phyloP scores from a whole-genome alignment of 2,888 invertebrate species.

The Drosophila lacicola region DNA sequence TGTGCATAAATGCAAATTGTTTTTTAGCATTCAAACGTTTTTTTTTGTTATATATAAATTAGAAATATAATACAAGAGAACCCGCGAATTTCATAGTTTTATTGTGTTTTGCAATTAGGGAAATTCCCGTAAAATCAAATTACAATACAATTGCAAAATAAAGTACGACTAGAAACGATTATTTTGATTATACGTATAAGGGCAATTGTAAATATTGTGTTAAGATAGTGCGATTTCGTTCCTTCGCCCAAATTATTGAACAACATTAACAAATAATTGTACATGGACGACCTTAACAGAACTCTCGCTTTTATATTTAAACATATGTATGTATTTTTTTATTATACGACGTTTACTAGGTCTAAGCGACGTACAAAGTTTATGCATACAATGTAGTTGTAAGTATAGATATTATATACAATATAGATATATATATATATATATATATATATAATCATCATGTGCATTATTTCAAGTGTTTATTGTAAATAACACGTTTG shows the following conservation, averaged over 20 bases:
- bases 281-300: slow-evolving; percentile 29
- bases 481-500: slow-evolving; percentile 42
- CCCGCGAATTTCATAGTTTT: background rate
- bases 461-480: slow-evolving; percentile 42
- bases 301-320: slow-evolving; percentile 41
- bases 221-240: slow-evolving; percentile 34
- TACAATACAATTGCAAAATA: background rate
- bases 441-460: slow-evolving; percentile 14
- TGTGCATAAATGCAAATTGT: background rate
- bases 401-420: slow-evolving; percentile 19
- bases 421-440: slow-evolving; percentile 15
- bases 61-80: background rate
- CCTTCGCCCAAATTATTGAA: slow-evolving; percentile 39
- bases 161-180: background rate
- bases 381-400: slow-evolving; percentile 17
- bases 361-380: slow-evolving; percentile 14
- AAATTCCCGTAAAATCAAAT: background rate
- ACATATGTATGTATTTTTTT: slow-evolving; percentile 43
- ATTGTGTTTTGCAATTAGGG: background rate
- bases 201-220: background rate
- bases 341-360: slow-evolving; percentile 22
- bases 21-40: background rate
- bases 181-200: background rate
- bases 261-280: slow-evolving; percentile 39
- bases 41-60: background rate